These are phyloP conservation scores for Heliothis virescens DNA, from an alignment of 1,140 invertebrate genomes.

Conservation along the genomic window DNA sequence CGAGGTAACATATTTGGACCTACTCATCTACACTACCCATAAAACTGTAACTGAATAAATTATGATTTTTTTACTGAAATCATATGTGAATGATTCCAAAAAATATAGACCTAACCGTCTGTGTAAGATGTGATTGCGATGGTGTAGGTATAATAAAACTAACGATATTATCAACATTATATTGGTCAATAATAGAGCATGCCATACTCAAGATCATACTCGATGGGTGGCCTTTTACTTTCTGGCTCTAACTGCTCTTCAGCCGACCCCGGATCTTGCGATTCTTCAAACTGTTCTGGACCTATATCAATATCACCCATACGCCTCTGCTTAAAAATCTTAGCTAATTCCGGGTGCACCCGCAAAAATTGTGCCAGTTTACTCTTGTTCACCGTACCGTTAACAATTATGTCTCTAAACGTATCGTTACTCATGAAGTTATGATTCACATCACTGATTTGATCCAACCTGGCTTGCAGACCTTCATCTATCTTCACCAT, in stretches of 20 bases:
- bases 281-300: background rate
- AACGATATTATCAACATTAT: background rate
- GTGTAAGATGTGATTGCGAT: no score
- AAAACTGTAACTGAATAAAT: no score
- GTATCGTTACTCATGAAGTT: constrained; percentile 69
- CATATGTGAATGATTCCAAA: no score
- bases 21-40: no score
- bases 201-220: constrained; percentile 78
- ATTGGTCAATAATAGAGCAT: constrained; percentile 66
- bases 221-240: background rate
- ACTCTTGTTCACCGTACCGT: constrained; percentile 65
- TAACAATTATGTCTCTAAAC: constrained; percentile 72
- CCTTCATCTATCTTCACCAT: constrained; percentile 65
- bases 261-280: background rate
- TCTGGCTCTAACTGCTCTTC: background rate
- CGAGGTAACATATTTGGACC: no score
- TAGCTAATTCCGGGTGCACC: constrained; percentile 68
- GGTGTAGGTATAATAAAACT: background rate
- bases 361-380: constrained; percentile 61
- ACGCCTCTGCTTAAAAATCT: constrained; percentile 37
- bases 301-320: background rate
- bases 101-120: no score
- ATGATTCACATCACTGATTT: constrained; percentile 65
- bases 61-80: no score
- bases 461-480: constrained; percentile 61